phyloP scores from a whole-genome alignment of 2,797 vertebrate species.

The Myotis myotis region DNA sequence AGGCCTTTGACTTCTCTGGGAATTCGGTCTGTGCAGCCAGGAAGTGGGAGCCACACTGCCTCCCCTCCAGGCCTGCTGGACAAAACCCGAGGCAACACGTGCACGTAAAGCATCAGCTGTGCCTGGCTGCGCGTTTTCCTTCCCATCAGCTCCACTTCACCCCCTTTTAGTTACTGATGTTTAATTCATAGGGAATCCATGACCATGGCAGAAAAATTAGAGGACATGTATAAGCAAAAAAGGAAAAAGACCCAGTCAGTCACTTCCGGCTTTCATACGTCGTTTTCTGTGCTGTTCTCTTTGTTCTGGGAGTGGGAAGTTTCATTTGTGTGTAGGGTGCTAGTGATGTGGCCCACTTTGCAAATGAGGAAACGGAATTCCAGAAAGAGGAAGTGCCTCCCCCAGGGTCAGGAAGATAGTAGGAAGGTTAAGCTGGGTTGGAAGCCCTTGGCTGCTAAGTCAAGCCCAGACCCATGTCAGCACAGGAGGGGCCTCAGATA shows the following conservation, averaged over 20 bases:
- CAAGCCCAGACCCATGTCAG: background rate
- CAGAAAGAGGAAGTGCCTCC: conserved; percentile 33
- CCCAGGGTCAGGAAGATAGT: background rate
- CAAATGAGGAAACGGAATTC: conserved; percentile 29
- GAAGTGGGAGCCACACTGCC: background rate
- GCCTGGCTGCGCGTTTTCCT: background rate
- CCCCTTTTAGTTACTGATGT: background rate
- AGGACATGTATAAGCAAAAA: background rate
- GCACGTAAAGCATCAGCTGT: background rate
- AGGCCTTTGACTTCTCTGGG: background rate
- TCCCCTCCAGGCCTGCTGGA: background rate
- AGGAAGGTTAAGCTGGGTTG: background rate
- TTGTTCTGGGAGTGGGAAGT: background rate
- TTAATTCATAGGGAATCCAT: background rate
- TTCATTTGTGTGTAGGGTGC: background rate
- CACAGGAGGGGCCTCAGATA: background rate
- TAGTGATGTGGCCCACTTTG: background rate
- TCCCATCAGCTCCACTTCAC: background rate
- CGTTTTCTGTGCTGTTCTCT: background rate
- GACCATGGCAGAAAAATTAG: background rate
- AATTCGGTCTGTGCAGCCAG: background rate
- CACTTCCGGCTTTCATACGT: background rate
- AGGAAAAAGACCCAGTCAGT: background rate
- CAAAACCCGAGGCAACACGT: background rate
- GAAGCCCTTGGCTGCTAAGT: background rate